phyloP scores from a whole-genome alignment of 1,140 invertebrate species.

The Andricus grossulariae region DNA sequence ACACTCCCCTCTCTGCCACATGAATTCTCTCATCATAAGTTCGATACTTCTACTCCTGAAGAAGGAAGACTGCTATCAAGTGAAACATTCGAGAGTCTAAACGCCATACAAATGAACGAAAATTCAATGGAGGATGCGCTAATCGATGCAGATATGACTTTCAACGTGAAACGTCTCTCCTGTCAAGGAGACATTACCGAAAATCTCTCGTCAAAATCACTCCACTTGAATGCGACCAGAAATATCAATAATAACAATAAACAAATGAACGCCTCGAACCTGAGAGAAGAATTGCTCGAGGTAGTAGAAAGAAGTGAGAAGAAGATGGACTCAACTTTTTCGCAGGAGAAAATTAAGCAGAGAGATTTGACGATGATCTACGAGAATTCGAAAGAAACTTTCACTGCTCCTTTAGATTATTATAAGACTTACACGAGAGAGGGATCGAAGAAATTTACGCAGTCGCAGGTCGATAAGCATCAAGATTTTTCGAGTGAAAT shows the following conservation, averaged over 20 bases:
- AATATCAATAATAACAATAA: conserved; percentile 36
- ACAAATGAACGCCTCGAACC: conserved; percentile 30
- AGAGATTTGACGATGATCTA: conserved; percentile 40
- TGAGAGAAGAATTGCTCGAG: conserved; percentile 60
- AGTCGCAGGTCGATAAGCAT: not conserved
- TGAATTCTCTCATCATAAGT: not conserved
- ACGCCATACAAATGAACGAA: not conserved
- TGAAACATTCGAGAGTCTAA: conserved; percentile 6
- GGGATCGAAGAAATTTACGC: conserved; percentile 17
- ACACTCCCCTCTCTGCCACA: not conserved
- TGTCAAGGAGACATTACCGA: conserved; percentile 7
- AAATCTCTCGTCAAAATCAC: conserved; percentile 1
- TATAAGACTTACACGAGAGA: conserved; percentile 43
- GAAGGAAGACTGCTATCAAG: not conserved
- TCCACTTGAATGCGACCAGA: not conserved
- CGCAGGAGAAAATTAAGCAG: conserved; percentile 43
- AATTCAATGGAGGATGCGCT: conserved; percentile 23
- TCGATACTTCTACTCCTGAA: conserved; percentile 2
- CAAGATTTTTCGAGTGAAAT: conserved; percentile 42
- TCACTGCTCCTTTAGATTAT: conserved; percentile 32
- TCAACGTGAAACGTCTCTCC: conserved; percentile 12
- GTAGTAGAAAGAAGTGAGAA: conserved; percentile 53
- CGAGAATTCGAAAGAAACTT: conserved; percentile 30
- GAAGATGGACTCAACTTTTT: conserved; percentile 56
- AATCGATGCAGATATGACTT: conserved; percentile 33